These are phyloP conservation scores for Gastrophryne carolinensis DNA, from an alignment of 2,797 vertebrate species.

Conservation along the genomic window DNA sequence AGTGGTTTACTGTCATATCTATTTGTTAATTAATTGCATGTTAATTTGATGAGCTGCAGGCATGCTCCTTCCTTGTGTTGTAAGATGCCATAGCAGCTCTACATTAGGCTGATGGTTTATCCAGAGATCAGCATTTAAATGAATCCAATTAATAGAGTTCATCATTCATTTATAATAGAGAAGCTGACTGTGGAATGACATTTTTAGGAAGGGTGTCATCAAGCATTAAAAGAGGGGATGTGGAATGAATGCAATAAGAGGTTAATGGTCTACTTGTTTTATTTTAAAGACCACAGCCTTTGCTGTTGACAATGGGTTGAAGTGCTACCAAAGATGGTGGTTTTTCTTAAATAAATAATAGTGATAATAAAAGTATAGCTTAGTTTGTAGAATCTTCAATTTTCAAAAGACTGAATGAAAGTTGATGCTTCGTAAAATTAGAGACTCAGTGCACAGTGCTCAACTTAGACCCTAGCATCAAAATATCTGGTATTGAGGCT, in stretches of 20 bases:
- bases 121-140: conserved; percentile 49
- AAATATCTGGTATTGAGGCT: too few relatives aligned
- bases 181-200: conserved; percentile 16
- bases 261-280: too few relatives aligned
- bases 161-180: conserved; percentile 75
- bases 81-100: conserved; percentile 51
- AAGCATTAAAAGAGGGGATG: neutral
- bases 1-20: conserved; percentile 48
- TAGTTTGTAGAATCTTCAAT: too few relatives aligned
- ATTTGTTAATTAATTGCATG: conserved; percentile 55
- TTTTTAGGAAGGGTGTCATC: conserved; percentile 35
- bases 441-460: too few relatives aligned
- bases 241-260: neutral
- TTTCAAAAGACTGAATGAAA: too few relatives aligned
- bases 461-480: too few relatives aligned
- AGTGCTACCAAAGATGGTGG: too few relatives aligned
- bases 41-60: conserved; percentile 46
- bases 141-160: conserved; percentile 67
- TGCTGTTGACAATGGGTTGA: too few relatives aligned
- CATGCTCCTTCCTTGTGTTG: conserved; percentile 48
- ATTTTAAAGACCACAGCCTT: too few relatives aligned
- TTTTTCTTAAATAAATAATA: too few relatives aligned
- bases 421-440: too few relatives aligned
- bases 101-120: conserved; percentile 56
- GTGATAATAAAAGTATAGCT: too few relatives aligned